phyloP scores from a whole-genome alignment of 2,113 vertebrate genomes.

The Alouatta palliata region DNA sequence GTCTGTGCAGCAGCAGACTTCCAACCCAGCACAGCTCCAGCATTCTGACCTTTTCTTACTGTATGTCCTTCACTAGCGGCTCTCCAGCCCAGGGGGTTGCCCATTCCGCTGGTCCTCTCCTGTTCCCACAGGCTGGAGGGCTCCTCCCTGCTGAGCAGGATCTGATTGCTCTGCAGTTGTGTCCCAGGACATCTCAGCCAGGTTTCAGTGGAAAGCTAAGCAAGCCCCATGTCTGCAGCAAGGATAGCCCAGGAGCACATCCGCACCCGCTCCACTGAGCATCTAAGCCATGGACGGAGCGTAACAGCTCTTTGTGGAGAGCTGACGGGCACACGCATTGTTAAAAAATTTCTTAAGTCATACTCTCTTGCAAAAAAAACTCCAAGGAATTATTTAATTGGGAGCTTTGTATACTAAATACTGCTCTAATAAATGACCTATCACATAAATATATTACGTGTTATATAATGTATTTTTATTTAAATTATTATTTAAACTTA shows the following conservation, averaged over 20 bases:
- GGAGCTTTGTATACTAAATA: background rate
- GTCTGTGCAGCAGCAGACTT: background rate
- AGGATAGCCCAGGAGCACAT: background rate
- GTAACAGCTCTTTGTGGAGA: background rate
- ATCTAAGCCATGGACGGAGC: rapidly evolving
- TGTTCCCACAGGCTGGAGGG: background rate
- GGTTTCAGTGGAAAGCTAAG: background rate
- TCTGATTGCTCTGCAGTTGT: background rate
- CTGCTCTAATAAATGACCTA: background rate
- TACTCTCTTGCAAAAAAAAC: background rate
- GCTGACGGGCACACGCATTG: background rate
- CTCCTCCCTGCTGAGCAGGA: background rate
- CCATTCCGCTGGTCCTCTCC: background rate
- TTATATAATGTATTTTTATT: background rate
- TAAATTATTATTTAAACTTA: background rate
- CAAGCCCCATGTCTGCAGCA: background rate
- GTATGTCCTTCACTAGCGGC: rapidly evolving
- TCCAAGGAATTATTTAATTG: background rate
- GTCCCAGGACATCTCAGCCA: background rate
- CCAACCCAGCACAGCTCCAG: background rate
- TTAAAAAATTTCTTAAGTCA: background rate
- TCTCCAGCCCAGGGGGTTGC: background rate
- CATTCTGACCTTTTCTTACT: background rate
- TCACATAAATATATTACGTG: background rate
- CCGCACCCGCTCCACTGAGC: background rate